Evolutionary conservation across 2,888 invertebrate species (phyloP), one percentile per base, ranked within the genome.

Genomic region (Candidula unifasciata): DNA sequence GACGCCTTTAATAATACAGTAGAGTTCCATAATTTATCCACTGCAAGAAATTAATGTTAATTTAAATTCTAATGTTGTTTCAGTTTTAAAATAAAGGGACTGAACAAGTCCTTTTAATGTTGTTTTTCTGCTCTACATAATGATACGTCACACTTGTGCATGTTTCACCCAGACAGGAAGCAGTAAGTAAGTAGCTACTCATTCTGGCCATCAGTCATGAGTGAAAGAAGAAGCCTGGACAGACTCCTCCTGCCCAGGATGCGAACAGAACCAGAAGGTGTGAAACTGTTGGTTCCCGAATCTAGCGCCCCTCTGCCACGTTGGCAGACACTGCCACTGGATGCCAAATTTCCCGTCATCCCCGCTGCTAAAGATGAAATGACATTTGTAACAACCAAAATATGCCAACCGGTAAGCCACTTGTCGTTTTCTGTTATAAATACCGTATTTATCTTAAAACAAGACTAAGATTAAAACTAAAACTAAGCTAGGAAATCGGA

Each of bases 301-400:
- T 52, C 83, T 0, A 54, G 35, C 37, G 33, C 69, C 21, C 83
- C 83, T 6, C 78, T 83, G 21, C 83, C 83, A 0, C 68, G 83
- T 30, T 83, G 83, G 83, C 83, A 83, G 79, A 83, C 78, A 13
- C 0, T 83, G 27, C 73, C 83, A 13, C 18, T 83, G 79, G 83
- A 83, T 60, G 33, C 83, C 37, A 83, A 83, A 64, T 83, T 83
- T 30, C 83, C 83, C 18, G 83, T 83, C 0, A 78, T 33, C 13
- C 83, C 83, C 27, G 83, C 83, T 52, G 71, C 83, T 0, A 69
- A 60, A 13, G 83, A 79, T 2, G 83, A 83, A 8, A 30, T 83
- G 18, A 83, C 83, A 6, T 83, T 83, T 44, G 71, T 83, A 52
- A 83, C 83, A n/a, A 83, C 83, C 3, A 83, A 71, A 44, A 68